These are phyloP conservation scores for Orestias chungarensis DNA, from an alignment of 2,797 vertebrate genomes.

Conservation along the genomic window DNA sequence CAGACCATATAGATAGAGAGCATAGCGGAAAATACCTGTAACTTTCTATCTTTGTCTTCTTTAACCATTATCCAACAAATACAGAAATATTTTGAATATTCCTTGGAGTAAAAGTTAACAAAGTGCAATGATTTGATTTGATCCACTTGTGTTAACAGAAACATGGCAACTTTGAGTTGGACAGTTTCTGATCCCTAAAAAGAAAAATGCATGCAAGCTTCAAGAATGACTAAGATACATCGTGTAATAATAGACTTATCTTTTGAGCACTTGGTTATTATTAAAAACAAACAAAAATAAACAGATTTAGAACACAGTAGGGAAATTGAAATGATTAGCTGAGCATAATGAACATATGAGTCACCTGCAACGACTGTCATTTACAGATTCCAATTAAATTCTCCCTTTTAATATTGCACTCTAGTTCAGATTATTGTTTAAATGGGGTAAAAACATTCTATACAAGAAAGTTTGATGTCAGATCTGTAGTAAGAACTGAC, in stretches of 20 bases:
- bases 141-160: not conserved
- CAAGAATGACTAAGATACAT: not conserved
- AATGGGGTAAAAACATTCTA: not conserved
- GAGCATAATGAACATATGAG: no score
- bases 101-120: constrained; percentile 1
- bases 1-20: not conserved
- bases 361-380: no score
- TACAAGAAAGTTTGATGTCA: not conserved
- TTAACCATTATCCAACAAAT: constrained; percentile 13
- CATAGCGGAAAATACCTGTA: constrained; percentile 5
- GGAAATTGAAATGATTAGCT: no score
- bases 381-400: not conserved
- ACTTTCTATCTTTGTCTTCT: constrained; percentile 11
- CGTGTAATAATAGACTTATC: not conserved
- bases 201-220: constrained; percentile 7
- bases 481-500: not conserved
- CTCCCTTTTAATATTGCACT: not conserved
- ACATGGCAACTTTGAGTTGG: constrained; percentile 11
- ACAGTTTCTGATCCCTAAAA: not conserved
- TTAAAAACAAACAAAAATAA: not conserved
- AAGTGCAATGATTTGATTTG: no score
- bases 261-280: not conserved
- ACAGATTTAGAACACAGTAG: not conserved
- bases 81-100: constrained; percentile 19
- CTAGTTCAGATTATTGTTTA: not conserved